Base-by-base conservation (phyloP, 2,888 invertebrate species). In the Spicauda simplicius region DNA sequence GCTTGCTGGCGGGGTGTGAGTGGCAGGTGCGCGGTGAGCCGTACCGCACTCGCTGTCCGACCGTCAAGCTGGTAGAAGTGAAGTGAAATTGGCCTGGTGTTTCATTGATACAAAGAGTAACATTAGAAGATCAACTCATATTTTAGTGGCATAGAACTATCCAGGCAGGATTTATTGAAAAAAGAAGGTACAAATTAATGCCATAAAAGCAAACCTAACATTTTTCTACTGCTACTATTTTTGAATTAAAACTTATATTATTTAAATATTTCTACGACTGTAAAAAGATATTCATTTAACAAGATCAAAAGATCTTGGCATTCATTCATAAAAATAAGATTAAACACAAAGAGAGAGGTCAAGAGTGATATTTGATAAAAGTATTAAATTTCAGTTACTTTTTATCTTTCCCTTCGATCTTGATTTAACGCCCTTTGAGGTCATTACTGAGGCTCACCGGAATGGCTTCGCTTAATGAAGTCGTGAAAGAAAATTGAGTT, bases 401-500 rank as follows among this genome's bases (percentile, higher is more conserved):
- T 85, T 88, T 88, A 88, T 88, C 87, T 85, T 80, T 82, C 80
- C 80, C 83, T 87, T 87, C 87, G 87, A 90, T 92, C 91, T 90
- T 90, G 91, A 91, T 91, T 92, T 91, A 90, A 88, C 87, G 90
- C 88, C 85, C 86, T 89, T 88, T 86, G 87, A 88, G 90, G 88
- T 91, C 90, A 90, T 92, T 90, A 90, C 88, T 84, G 88, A 86
- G 89, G 90, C 89, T 88, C 87, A 89, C 88, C 88, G 89, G 87
- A 89, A 91, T 89, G 86, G 89, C 84, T 86, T 82, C 87, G 86
- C 87, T 88, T 92, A 92, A 91, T 91, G 91, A 91, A 91, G 88
- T 91, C 91, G 87, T 90, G 88, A 88, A 90, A 87, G 90, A 90
- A 90, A 91, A 91, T 91, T 88, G 90, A 91, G 90, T 91, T 90